These are phyloP conservation scores for Crocidura indochinensis DNA, from an alignment of 2,797 vertebrate genomes.

Conservation along the genomic window DNA sequence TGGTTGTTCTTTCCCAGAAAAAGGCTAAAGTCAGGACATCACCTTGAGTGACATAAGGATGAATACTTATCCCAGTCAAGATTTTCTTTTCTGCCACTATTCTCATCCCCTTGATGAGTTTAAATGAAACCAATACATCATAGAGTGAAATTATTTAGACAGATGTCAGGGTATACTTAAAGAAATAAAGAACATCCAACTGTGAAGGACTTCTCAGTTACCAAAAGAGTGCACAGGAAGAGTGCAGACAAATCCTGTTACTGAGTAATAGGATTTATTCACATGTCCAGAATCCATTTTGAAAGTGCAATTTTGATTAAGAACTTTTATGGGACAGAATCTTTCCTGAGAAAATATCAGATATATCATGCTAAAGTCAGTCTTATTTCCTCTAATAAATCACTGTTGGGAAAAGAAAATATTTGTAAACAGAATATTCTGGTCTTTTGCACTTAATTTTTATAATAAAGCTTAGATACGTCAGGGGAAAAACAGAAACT, in stretches of 20 bases:
- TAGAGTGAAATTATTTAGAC: constrained; percentile 85
- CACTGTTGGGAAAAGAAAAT: constrained; percentile 81
- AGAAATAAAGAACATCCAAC: constrained; percentile 78
- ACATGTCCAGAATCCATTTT: constrained; percentile 85
- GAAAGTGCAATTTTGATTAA: constrained; percentile 87
- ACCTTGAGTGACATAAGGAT: constrained; percentile 57
- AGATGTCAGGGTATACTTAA: constrained; percentile 85
- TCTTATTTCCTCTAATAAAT: constrained; percentile 76
- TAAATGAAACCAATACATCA: constrained; percentile 82
- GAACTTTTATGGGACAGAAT: constrained; percentile 84
- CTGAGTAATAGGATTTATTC: constrained; percentile 89
- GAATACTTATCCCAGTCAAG: constrained; percentile 58
- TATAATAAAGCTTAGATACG: constrained; percentile 64
- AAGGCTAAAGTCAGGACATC: constrained; percentile 41
- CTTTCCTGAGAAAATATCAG: constrained; percentile 86
- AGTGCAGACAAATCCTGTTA: constrained; percentile 91
- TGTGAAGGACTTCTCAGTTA: constrained; percentile 86
- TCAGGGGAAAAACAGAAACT: constrained; percentile 25
- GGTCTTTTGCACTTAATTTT: constrained; percentile 61
- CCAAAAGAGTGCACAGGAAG: constrained; percentile 87
- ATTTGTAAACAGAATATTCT: constrained; percentile 80
- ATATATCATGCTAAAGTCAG: constrained; percentile 86
- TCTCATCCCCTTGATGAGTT: constrained; percentile 72
- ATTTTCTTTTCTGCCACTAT: constrained; percentile 60
- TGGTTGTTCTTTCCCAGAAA: constrained; percentile 52